Evolutionary conservation across 2,113 vertebrate species (phyloP), one percentile per base, ranked within the genome.

Genomic region (Echinops telfairi): DNA sequence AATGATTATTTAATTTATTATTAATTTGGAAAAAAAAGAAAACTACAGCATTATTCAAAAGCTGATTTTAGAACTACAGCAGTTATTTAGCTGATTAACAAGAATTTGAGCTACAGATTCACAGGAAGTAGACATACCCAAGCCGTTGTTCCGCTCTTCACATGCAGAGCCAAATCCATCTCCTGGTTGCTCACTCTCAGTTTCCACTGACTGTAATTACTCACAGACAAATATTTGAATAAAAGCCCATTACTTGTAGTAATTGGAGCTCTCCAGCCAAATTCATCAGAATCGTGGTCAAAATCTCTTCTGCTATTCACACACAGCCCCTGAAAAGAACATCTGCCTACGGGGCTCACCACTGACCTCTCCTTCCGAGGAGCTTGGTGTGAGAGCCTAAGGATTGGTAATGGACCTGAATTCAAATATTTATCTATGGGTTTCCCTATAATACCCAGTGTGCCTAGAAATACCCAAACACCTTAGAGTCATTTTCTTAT

Each of bases 211-310:
- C 88, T 92, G 33, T 64, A 94, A 92, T 92, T 92, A 95, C 78
- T 78, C 81, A 92, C 73, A 93, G 94, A 83, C 92, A 95, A 88
- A 95, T 94, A 95, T 62, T 96, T 97, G 93, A 97, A 94, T 95
- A 96, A 92, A 96, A 91, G 86, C 94, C 90, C 95, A 86, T 87
- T 83, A 85, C 93, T 91, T 71, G 38, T 76, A 95, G 94, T 90
- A 96, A 95, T 88, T 83, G 86, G 83, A 96, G 91, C 81, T 90
- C 33, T 60, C 0, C 8, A 94, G 89, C 82, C 80, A 89, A 94
- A 92, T 62, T 75, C 40, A 77, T 53, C 84, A 81, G 68, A 88
- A 92, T 60, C 12, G 9, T 40, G 19, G 36, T 92, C 83, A 95
- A 84, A 95, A 70, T 83, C 71, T 96, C 68, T 70, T 90, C 68